These are phyloP conservation scores for Ditula angustiorana DNA, from an alignment of 2,888 invertebrate genomes.

Conservation along the genomic window DNA sequence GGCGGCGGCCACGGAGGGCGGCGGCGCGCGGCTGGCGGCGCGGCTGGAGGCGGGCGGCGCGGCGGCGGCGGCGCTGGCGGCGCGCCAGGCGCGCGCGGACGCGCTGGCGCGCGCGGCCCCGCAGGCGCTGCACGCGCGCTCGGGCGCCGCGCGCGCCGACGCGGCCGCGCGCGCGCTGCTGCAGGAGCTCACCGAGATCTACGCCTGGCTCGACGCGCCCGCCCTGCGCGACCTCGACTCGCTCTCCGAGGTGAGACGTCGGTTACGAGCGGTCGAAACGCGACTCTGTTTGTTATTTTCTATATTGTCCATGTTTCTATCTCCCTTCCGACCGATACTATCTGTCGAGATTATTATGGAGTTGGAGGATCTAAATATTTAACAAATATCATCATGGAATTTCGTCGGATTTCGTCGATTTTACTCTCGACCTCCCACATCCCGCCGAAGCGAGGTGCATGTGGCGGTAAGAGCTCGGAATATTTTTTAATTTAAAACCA, in stretches of 20 bases:
- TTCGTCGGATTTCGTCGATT: too few species aligned
- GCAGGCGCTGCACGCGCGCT: conserved; percentile 55
- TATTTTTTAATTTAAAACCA: too few species aligned
- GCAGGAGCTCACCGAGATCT: conserved; percentile 88
- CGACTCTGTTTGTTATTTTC: too few species aligned
- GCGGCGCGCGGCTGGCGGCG: conserved; percentile 88
- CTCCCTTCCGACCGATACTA: too few species aligned
- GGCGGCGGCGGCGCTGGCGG: conserved; percentile 88
- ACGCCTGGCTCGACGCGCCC: conserved; percentile 71
- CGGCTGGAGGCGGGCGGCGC: conserved; percentile 90
- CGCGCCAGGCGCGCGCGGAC: conserved; percentile 87
- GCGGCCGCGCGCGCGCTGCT: conserved; percentile 83
- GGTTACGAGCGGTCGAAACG: too few species aligned
- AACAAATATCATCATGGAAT: too few species aligned
- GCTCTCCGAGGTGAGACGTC: conserved; percentile 60
- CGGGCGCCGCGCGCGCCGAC: conserved; percentile 74
- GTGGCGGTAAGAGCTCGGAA: too few species aligned
- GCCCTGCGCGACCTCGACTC: conserved; percentile 66
- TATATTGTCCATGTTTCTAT: too few species aligned
- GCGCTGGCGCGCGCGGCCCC: conserved; percentile 83
- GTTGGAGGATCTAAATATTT: too few species aligned
- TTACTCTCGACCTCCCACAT: too few species aligned
- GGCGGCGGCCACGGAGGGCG: conserved; percentile 88
- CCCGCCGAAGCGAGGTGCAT: too few species aligned
- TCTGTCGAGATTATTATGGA: too few species aligned